Percentiles rank a stretch among this genome's conserved stretches.
These are phyloP conservation scores for Anhinga anhinga DNA, from an alignment of 2,113 vertebrate genomes.

Conservation along the genomic window DNA sequence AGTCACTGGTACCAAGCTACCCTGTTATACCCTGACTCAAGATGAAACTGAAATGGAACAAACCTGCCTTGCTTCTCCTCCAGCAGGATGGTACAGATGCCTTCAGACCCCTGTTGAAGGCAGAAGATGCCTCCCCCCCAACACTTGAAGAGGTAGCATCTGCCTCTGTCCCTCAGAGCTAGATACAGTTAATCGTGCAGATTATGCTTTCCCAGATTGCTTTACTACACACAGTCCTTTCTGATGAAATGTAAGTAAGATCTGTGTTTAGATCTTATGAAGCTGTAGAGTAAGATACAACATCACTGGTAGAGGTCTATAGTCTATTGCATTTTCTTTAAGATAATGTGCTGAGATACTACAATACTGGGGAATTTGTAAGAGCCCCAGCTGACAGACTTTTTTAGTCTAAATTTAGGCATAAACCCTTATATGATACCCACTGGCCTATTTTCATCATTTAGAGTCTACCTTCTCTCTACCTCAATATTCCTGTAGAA, in stretches of 20 bases:
- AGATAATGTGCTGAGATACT: background rate
- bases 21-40: background rate
- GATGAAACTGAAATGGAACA: background rate
- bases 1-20: background rate
- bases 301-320: background rate
- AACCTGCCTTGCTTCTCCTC: background rate
- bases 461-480: background rate
- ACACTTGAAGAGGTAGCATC: background rate
- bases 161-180: background rate
- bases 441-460: background rate
- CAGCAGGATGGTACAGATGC: background rate
- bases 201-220: background rate
- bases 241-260: background rate
- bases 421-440: background rate
- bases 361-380: background rate
- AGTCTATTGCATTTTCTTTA: background rate
- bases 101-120: background rate
- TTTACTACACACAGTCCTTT: background rate
- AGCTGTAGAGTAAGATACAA: background rate
- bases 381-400: background rate
- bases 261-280: background rate
- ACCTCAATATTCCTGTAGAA: background rate
- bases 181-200: background rate
- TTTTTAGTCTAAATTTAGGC: background rate
- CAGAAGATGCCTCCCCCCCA: background rate